A percentile compares a stretch with the other conserved stretches of the same genome.
phyloP scores from a whole-genome alignment of 2,888 invertebrate species.

The Amphipyra tragopoginis region DNA sequence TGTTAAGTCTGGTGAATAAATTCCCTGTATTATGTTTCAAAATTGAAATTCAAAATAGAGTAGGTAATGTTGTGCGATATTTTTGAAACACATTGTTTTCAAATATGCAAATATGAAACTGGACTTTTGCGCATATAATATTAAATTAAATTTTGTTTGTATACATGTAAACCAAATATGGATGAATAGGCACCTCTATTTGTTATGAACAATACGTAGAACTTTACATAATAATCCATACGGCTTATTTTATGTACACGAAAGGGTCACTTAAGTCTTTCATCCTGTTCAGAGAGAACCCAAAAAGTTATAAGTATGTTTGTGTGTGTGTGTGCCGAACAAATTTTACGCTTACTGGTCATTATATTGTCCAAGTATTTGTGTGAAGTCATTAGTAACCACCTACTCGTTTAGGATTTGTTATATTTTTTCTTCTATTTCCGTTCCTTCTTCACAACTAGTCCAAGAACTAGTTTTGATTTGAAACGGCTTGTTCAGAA shows the following conservation, averaged over 20 bases:
- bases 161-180: slow-evolving; percentile 13
- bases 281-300: slow-evolving; percentile 52
- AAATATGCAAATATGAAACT: slow-evolving; percentile 13
- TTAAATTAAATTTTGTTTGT: slow-evolving; percentile 11
- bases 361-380: slow-evolving; percentile 74
- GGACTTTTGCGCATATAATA: slow-evolving; percentile 10
- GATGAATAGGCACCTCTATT: background rate
- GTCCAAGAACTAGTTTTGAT: slow-evolving; percentile 49
- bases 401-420: slow-evolving; percentile 65
- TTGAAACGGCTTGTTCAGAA: slow-evolving; percentile 51
- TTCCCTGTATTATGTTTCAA: background rate
- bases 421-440: slow-evolving; percentile 56
- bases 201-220: slow-evolving; percentile 5
- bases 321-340: slow-evolving; percentile 67
- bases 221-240: slow-evolving; percentile 17
- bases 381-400: slow-evolving; percentile 73
- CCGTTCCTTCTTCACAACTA: slow-evolving; percentile 29
- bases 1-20: background rate
- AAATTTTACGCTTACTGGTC: slow-evolving; percentile 75
- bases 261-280: slow-evolving; percentile 40
- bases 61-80: background rate
- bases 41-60: background rate
- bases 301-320: slow-evolving; percentile 56
- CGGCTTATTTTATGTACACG: slow-evolving; percentile 25
- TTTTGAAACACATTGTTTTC: background rate